Percentiles rank a stretch among this genome's conserved stretches.
Evolutionary conservation across 1,140 invertebrate genomes (phyloP).

Genomic region (Acromyrmex heyeri): DNA sequence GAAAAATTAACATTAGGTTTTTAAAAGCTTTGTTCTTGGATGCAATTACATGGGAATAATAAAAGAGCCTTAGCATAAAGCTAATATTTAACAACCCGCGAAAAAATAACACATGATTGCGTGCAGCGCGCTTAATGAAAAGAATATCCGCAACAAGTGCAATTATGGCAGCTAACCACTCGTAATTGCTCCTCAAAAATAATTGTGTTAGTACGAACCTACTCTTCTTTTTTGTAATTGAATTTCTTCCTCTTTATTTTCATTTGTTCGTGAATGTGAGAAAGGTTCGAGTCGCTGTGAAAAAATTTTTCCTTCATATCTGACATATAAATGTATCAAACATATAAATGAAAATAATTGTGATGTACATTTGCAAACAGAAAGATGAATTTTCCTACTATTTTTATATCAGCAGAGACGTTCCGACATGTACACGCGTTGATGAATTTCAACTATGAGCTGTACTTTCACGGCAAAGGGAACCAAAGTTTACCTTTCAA

Average conservation of each 20-base stretch:
- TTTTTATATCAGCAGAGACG: slow-evolving; percentile 7
- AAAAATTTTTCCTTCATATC: not conserved
- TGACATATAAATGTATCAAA: not conserved
- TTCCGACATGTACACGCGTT: not conserved
- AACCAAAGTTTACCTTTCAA: slow-evolving; percentile 38
- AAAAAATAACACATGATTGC: not conserved
- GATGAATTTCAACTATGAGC: slow-evolving; percentile 1
- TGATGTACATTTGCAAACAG: not conserved
- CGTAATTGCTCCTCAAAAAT: slow-evolving; percentile 20
- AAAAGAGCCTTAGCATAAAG: not conserved
- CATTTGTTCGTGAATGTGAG: not conserved
- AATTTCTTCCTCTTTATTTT: not conserved
- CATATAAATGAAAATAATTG: slow-evolving; percentile 16
- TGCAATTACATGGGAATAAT: not conserved
- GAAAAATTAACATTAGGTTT: slow-evolving; percentile 13
- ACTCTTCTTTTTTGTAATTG: not conserved
- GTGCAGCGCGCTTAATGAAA: not conserved
- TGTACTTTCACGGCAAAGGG: not conserved
- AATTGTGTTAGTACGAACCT: not conserved
- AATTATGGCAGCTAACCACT: not conserved
- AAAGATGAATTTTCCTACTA: not conserved
- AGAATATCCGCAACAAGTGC: slow-evolving; percentile 6
- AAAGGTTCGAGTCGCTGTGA: not conserved
- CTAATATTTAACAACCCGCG: slow-evolving; percentile 23
- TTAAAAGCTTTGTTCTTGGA: not conserved